Base-by-base conservation (phyloP, 1,140 invertebrate species). In the Helicoverpa zea region DNA sequence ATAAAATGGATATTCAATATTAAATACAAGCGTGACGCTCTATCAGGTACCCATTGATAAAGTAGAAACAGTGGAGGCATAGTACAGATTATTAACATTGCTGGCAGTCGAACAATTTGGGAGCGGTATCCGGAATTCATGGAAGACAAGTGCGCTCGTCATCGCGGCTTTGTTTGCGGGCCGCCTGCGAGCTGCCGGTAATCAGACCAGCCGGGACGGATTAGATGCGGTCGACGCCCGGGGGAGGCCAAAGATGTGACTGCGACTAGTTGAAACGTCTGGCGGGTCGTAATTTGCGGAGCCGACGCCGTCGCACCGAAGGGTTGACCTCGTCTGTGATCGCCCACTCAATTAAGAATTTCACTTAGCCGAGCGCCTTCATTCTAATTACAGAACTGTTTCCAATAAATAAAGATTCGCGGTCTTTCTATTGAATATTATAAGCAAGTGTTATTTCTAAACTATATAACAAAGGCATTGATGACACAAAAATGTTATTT, bases 161-260 rank as follows among this genome's bases (percentile, higher is more conserved):
- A 89, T 86, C 80, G 84, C 51, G 80, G 88, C 87, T 90, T 90
- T 89, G 87, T 92, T 91, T 90, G 91, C 83, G 87, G 87, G 81
- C 80, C 76, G 70, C 75, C 35, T 81, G 79, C 81, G 83, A 85
- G 80, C 81, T 83, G 84, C 78, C 85, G 80, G 84, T 87, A 90
- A 92, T 91, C 87, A 89, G 79, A 79, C 82, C 64, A 82, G 77
- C 49, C 81, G 79, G 80, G 79, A 29, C 35, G 64, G 72, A 68
- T 77, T 77, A 77, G 75, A 54, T 54, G 72, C 56, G 76, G 77
- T 56, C 63, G 54, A 68, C 66, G 78, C 63, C 52, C 54, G 70
- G 76, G 74, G 80, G 83, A 79, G 84, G 79, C 63, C 66, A 61
- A 84, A 61, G 76, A 81, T 80, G 81, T 82, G 83, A 52, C 77